These are phyloP conservation scores for Camptogramma bilineatum DNA, from an alignment of 2,888 invertebrate genomes.

Conservation along the genomic window DNA sequence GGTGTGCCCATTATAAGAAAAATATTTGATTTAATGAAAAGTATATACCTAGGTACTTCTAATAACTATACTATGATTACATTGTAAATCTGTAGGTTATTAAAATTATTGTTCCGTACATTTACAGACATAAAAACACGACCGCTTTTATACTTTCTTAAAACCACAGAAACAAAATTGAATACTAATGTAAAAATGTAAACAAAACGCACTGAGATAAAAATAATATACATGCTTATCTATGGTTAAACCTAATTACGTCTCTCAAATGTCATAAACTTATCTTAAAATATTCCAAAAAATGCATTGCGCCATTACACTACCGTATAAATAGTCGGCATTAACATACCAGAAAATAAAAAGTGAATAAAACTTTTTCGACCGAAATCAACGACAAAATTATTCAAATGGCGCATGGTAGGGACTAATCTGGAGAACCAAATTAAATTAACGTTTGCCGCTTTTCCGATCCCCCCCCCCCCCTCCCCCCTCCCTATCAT, in stretches of 20 bases:
- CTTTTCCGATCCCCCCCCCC: slow-evolving; percentile 63
- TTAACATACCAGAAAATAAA: slow-evolving; percentile 44
- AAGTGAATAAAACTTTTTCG: slow-evolving; percentile 51
- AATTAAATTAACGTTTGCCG: slow-evolving; percentile 72
- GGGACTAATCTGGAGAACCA: slow-evolving; percentile 59
- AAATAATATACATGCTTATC: background rate
- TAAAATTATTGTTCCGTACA: too few relatives aligned
- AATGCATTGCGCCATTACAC: slow-evolving; percentile 36
- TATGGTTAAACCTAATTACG: slow-evolving; percentile 5
- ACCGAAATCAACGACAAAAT: slow-evolving; percentile 65
- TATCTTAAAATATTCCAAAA: slow-evolving; percentile 29
- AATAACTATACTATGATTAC: too few relatives aligned
- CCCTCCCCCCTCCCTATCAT: slow-evolving; percentile 56
- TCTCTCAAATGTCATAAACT: slow-evolving; percentile 15
- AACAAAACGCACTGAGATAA: background rate
- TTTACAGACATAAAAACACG: too few relatives aligned
- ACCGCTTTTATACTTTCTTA: too few relatives aligned
- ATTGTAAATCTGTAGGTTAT: too few relatives aligned
- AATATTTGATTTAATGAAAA: background rate
- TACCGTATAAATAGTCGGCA: slow-evolving; percentile 36
- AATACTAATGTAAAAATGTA: background rate
- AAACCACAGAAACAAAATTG: too few relatives aligned
- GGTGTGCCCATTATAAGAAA: too few relatives aligned
- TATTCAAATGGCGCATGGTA: slow-evolving; percentile 68
- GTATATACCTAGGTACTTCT: too few relatives aligned